Conservation (phyloP, 2,797 vertebrate species). For the Neosilurus mollespiculum region DNA sequence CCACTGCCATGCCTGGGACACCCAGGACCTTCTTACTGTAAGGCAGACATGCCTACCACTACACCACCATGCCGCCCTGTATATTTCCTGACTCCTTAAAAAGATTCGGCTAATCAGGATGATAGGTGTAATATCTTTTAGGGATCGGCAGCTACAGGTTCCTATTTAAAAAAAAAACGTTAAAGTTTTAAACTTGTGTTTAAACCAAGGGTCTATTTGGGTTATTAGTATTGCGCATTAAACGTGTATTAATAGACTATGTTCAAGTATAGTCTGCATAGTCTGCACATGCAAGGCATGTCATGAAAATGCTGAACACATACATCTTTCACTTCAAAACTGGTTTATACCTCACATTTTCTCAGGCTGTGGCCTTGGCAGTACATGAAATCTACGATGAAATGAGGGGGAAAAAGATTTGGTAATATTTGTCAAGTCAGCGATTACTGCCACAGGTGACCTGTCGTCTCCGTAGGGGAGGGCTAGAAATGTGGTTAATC, state of each 20-base stretch:
- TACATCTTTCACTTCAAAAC: constrained; percentile 15
- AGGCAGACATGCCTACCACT: too few relatives aligned
- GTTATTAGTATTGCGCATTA: not conserved
- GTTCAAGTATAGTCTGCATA: too few relatives aligned
- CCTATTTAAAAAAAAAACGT: not conserved
- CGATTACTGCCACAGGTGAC: constrained; percentile 37
- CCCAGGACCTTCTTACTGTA: too few relatives aligned
- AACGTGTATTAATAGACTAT: too few relatives aligned
- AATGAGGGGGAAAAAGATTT: not conserved
- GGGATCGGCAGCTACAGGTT: not conserved
- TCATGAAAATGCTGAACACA: constrained; percentile 1
- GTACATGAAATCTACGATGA: constrained; percentile 38
- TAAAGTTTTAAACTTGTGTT: too few relatives aligned
- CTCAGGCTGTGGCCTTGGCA: constrained; percentile 15
- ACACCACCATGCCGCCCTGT: too few relatives aligned
- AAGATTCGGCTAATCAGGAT: not conserved
- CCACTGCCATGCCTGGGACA: too few relatives aligned
- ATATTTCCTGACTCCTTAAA: constrained; percentile 21
- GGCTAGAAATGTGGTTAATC: constrained; percentile 33
- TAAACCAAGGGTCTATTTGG: not conserved
- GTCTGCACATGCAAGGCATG: not conserved
- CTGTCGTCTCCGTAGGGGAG: constrained; percentile 13
- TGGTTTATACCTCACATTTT: not conserved
- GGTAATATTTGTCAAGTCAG: constrained; percentile 20
- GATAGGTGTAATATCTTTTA: constrained; percentile 18